Percentiles rank a stretch among this genome's conserved stretches.
Conservation (phyloP, 2,113 vertebrate species). For the Acanthochromis polyacanthus region DNA sequence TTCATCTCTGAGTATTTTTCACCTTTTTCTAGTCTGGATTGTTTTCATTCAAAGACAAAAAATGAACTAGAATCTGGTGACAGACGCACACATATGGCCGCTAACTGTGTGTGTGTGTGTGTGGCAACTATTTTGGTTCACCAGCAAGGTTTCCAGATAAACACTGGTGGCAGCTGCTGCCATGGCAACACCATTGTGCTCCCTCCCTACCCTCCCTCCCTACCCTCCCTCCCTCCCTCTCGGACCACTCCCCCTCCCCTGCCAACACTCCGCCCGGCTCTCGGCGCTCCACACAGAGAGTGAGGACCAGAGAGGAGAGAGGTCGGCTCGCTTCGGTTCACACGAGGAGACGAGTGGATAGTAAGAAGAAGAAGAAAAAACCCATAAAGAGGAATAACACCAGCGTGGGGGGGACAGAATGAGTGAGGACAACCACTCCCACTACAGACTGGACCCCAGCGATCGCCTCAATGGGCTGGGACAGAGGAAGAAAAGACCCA, state of each 20-base stretch:
- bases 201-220: constrained; percentile 51
- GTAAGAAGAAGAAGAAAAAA: not conserved
- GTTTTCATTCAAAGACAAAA: too few relatives aligned
- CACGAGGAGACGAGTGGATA: not conserved
- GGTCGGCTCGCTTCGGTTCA: constrained; percentile 40
- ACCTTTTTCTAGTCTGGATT: too few relatives aligned
- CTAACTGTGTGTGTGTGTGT: not conserved
- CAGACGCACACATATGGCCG: too few relatives aligned
- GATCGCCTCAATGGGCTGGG: constrained; percentile 91
- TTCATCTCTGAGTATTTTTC: too few relatives aligned
- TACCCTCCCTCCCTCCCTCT: constrained; percentile 12
- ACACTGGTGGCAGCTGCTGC: constrained; percentile 92
- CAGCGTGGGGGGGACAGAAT: constrained; percentile 54
- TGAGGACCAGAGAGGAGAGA: constrained; percentile 55
- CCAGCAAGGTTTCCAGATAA: constrained; percentile 87
- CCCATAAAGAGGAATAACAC: constrained; percentile 24
- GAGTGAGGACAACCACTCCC: constrained; percentile 86
- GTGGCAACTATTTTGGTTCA: constrained; percentile 80
- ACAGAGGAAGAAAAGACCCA: constrained; percentile 91
- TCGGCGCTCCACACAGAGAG: constrained; percentile 44
- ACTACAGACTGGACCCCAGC: constrained; percentile 90
- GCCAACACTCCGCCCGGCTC: constrained; percentile 43
- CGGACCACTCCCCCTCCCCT: constrained; percentile 42
- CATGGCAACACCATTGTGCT: constrained; percentile 89
- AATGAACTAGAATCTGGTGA: too few relatives aligned